Conservation (phyloP, 2,888 invertebrate genomes). For the Aspidiotus destructor region DNA sequence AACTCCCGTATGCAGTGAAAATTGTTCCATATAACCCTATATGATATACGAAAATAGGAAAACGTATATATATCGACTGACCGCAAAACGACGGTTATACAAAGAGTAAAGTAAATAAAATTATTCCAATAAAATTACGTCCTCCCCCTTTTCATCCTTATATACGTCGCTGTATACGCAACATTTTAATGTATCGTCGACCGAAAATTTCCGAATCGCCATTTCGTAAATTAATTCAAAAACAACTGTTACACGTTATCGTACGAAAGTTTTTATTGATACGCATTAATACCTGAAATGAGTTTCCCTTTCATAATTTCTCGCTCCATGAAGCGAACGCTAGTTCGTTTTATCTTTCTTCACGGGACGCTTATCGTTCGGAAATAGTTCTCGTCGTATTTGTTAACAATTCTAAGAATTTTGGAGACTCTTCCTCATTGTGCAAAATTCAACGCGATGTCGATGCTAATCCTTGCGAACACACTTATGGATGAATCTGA, state of each 20-base stretch:
- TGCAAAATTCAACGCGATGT: too few relatives aligned
- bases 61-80: background rate
- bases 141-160: background rate
- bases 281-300: background rate
- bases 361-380: background rate
- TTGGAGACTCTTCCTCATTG: background rate
- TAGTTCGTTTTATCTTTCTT: background rate
- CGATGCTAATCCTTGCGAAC: too few relatives aligned
- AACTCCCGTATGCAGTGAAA: too few relatives aligned
- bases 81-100: slow-evolving; percentile 1
- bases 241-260: slow-evolving; percentile 2
- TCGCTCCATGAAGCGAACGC: background rate
- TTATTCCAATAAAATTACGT: background rate
- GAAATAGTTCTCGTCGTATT: background rate
- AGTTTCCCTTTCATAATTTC: background rate
- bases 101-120: background rate
- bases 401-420: background rate
- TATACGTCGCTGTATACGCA: background rate
- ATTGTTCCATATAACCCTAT: too few relatives aligned
- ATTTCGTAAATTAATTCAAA: slow-evolving; percentile 2
- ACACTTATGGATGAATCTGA: too few relatives aligned
- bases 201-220: slow-evolving; percentile 4
- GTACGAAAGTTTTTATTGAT: slow-evolving; percentile 1
- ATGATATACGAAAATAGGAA: background rate
- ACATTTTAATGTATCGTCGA: background rate